These are phyloP conservation scores for Percopsis transmontana DNA, from an alignment of 2,113 vertebrate species.

Conservation along the genomic window DNA sequence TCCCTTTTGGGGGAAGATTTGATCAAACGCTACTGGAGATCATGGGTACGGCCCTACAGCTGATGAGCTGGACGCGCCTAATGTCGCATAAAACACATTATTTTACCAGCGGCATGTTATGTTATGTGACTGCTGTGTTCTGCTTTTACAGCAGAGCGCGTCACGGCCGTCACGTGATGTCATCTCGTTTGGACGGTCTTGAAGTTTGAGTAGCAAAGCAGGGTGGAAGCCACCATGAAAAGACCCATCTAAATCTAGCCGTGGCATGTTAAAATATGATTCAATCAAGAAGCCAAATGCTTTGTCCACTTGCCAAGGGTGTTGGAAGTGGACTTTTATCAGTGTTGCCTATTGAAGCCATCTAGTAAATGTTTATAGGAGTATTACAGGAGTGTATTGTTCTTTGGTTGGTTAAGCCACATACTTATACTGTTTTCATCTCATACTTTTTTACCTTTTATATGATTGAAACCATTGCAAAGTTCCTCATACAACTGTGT, in stretches of 20 bases:
- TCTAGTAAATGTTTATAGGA: slow-evolving; percentile 47
- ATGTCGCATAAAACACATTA: slow-evolving; percentile 39
- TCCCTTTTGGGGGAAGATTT: slow-evolving; percentile 42
- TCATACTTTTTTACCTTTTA: slow-evolving; percentile 4
- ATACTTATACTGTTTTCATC: slow-evolving; percentile 34
- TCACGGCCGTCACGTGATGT: slow-evolving; percentile 25
- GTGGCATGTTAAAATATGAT: slow-evolving; percentile 68
- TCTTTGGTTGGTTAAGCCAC: too few species aligned
- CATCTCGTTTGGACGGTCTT: slow-evolving; percentile 32
- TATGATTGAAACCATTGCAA: slow-evolving; percentile 35
- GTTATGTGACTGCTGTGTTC: slow-evolving; percentile 18
- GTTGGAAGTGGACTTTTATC: slow-evolving; percentile 59
- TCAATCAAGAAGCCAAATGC: slow-evolving; percentile 44
- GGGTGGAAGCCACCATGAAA: slow-evolving; percentile 47
- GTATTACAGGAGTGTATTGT: slow-evolving; percentile 52
- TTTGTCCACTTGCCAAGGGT: slow-evolving; percentile 75
- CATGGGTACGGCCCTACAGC: slow-evolving; percentile 19
- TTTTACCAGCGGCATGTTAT: background rate
- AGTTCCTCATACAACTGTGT: slow-evolving; percentile 24
- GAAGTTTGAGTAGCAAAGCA: slow-evolving; percentile 41
- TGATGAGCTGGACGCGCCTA: slow-evolving; percentile 33
- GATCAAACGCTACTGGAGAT: slow-evolving; percentile 62
- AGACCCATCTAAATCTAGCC: slow-evolving; percentile 55
- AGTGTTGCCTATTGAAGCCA: slow-evolving; percentile 77
- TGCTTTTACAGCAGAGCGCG: slow-evolving; percentile 29